Percentiles rank a stretch among this genome's conserved stretches.
Evolutionary conservation across 2,113 vertebrate genomes (phyloP).

Genomic region (Pycnonotus jocosus): DNA sequence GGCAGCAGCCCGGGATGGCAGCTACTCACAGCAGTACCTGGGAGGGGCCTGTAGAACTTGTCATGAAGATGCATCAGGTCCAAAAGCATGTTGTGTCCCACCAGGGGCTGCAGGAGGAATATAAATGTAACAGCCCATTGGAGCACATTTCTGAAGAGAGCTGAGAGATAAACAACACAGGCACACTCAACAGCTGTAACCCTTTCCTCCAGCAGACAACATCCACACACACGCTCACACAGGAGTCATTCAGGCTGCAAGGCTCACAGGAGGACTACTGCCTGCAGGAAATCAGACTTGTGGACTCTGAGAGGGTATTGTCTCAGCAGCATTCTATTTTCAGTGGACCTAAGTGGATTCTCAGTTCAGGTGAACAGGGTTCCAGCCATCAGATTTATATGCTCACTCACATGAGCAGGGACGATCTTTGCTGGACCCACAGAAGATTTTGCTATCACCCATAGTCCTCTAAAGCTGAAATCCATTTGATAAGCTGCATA

Average conservation of each 20-base stretch:
- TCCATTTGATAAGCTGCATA: not conserved
- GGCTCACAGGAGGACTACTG: not conserved
- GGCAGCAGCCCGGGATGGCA: not conserved
- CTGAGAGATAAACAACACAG: not conserved
- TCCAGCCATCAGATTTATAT: not conserved
- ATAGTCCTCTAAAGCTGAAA: not conserved
- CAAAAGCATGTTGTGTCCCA: conserved; percentile 78
- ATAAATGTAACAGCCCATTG: not conserved
- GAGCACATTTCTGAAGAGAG: not conserved
- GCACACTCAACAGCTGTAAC: not conserved
- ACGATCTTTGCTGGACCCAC: not conserved
- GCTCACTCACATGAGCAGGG: not conserved
- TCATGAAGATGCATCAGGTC: conserved; percentile 76
- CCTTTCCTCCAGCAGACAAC: not conserved
- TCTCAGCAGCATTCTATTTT: not conserved
- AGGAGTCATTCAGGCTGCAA: not conserved
- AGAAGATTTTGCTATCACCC: no score
- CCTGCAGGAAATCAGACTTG: not conserved
- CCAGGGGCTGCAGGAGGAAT: conserved; percentile 59
- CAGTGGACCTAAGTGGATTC: not conserved
- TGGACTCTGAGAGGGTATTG: not conserved
- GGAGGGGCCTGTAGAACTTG: conserved; percentile 76
- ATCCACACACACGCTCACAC: rapidly evolving
- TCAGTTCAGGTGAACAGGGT: not conserved
- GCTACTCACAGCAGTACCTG: conserved; percentile 49